Base-by-base conservation (phyloP, 2,888 invertebrate genomes). In the Merodon equestris region DNA sequence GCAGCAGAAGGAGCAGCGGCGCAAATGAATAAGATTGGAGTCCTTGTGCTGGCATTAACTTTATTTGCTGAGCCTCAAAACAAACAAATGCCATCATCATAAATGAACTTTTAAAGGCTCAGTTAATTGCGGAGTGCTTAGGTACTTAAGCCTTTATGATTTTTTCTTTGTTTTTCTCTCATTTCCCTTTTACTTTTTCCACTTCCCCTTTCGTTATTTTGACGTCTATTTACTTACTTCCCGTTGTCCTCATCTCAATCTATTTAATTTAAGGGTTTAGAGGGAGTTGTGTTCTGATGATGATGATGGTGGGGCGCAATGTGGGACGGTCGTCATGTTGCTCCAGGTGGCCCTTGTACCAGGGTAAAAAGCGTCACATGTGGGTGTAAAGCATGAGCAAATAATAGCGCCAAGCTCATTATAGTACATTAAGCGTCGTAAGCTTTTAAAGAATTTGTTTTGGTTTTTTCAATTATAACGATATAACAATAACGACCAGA, bases 41-140 rank as follows among this genome's bases (percentile, higher is more conserved):
- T 63, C 56, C 61, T 42, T 63, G 51, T 66, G 58, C 54, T 42
- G 47, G 53, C 61, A 51, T 51, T 48, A 44, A 54, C 66, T 66
- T 73, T 67, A 57, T 73, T 66, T 60, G 54, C 54, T 67, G 54
- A 73, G 67, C 67, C 60, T 60, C 60, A 54, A 48, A 67, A 54
- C 66, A 73, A 73, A 73, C 73, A 73, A 66, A 67, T 73, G 66
- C 58, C 73, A 60, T 67, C 66, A 73, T 66, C 66, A 67, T 60
- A 67, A 73, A 73, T 73, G 66, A 73, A 67, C 73, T 67, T 67
- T 48, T 67, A 48, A 54, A 50, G 60, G 58, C 54, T 19, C 38
- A 60, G 66, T 73, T 73, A 73, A 73, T 73, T 73, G 73, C 17
- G 27, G 56, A 73, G 66, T 47, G 42, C 56, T 72, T 51, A 53